A percentile compares a stretch with the other conserved stretches of the same genome.
Evolutionary conservation across 2,888 invertebrate species (phyloP).

Genomic region (Luffia ferchaultella): DNA sequence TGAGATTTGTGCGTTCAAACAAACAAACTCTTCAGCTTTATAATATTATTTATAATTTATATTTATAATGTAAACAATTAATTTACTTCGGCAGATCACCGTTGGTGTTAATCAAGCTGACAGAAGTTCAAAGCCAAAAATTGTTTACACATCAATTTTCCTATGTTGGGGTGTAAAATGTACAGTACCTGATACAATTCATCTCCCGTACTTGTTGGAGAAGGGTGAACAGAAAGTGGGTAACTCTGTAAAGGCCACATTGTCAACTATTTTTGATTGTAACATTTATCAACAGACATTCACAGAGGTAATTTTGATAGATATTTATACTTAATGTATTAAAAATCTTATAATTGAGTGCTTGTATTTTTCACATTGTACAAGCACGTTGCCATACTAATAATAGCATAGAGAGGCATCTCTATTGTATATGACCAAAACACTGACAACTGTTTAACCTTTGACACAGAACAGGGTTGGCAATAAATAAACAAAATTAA

Average conservation of each 20-base stretch:
- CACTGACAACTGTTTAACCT: too few species aligned
- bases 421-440: too few species aligned
- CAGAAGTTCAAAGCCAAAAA: constrained; percentile 22
- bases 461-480: too few species aligned
- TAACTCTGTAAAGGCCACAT: constrained; percentile 32
- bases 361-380: too few species aligned
- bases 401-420: too few species aligned
- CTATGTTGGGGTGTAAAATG: constrained; percentile 44
- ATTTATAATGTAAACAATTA: background rate
- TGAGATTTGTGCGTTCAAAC: too few species aligned
- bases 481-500: too few species aligned
- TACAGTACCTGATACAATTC: constrained; percentile 27
- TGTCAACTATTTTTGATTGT: constrained; percentile 54
- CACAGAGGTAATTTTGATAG: constrained; percentile 35
- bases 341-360: background rate
- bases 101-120: constrained; percentile 26
- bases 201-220: constrained; percentile 53
- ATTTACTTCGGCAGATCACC: constrained; percentile 30
- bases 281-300: constrained; percentile 43
- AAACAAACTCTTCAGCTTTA: too few species aligned
- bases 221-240: constrained; percentile 42
- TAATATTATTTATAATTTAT: background rate
- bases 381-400: too few species aligned
- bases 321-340: background rate
- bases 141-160: constrained; percentile 37